These are phyloP conservation scores for Pristionchus exspectatus DNA, from an alignment of 2,888 invertebrate species.

Conservation along the genomic window DNA sequence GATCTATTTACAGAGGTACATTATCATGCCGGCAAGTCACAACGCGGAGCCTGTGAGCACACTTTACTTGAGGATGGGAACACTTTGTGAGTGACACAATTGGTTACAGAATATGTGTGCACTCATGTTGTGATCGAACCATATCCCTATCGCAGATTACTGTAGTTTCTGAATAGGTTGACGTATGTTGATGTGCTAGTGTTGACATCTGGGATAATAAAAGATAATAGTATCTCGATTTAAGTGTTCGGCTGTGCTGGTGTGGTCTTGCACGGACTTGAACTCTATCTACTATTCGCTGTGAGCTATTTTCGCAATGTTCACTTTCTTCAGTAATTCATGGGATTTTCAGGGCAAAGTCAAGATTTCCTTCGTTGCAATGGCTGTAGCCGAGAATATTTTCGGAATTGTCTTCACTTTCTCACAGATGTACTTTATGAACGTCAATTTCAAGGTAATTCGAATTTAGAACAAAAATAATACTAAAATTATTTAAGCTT, in stretches of 20 bases:
- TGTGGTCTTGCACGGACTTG: slow-evolving; percentile 43
- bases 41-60: slow-evolving; percentile 49
- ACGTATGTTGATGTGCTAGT: background rate
- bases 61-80: slow-evolving; percentile 53
- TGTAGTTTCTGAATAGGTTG: background rate
- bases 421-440: slow-evolving; percentile 51
- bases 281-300: slow-evolving; percentile 26
- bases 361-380: background rate
- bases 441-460: slow-evolving; percentile 52
- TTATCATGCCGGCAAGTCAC: slow-evolving; percentile 49
- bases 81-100: slow-evolving; percentile 39
- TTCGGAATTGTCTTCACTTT: slow-evolving; percentile 46
- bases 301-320: background rate
- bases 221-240: background rate
- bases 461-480: background rate
- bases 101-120: background rate
- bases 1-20: slow-evolving; percentile 40
- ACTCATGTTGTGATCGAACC: background rate
- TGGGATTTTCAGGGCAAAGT: slow-evolving; percentile 19
- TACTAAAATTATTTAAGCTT: background rate
- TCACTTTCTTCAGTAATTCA: background rate
- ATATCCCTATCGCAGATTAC: background rate
- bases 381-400: slow-evolving; percentile 44
- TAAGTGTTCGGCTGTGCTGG: slow-evolving; percentile 50
- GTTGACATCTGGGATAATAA: no score